Evolutionary conservation across 2,113 vertebrate genomes (phyloP), one percentile per base, ranked within the genome.

Genomic region (Aptenodytes forsteri): DNA sequence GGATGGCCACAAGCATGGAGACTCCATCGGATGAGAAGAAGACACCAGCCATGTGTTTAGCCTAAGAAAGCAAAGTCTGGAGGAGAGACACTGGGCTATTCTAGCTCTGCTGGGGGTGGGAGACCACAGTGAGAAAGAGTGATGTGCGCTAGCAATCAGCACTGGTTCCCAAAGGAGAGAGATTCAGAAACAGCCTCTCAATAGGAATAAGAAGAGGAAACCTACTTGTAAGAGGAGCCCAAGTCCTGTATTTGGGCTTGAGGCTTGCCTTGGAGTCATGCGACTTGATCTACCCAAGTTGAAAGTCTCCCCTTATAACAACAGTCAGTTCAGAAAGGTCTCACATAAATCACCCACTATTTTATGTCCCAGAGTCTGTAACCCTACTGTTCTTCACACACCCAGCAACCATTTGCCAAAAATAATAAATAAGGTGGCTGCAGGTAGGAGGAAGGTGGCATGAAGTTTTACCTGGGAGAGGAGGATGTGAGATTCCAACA

Each of bases 1-100:
- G 56, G 42, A 17, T 62, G 62, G 32, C 49, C 47, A n/a, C 9
- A 42, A 30, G 27, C 15, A 11, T 50, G 47, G 47, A 38, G 52
- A 44, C 40, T 4, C 18, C 36, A 30, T 11, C 1, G 0, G 38
- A 59, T 0, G 0, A 61, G 23, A 80, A 15, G 36, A 83, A 38
- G n/a, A 72, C 29, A 67, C 32, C 54, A 81, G 36, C 44, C 29
- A 17, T 20, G 16, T 54, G 32, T 82, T 92, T 46, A 79, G 34
- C n/a, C 55, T 49, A 23, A 49, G 75, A 55, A 71, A 36, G 25
- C 21, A 19, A 56, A 78, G 23, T 79, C 46, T 79, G 61, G 55
- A 71, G 25, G 30, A 76, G 66, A 40, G 21, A n/a, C 10, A 9
- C 40, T 82, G 27, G 9, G 7, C 23, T 65, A 2, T 70, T 89